Evolutionary conservation across 2,797 vertebrate species (phyloP), one percentile per base, ranked within the genome.

Genomic region (Triplophysa bombifrons): DNA sequence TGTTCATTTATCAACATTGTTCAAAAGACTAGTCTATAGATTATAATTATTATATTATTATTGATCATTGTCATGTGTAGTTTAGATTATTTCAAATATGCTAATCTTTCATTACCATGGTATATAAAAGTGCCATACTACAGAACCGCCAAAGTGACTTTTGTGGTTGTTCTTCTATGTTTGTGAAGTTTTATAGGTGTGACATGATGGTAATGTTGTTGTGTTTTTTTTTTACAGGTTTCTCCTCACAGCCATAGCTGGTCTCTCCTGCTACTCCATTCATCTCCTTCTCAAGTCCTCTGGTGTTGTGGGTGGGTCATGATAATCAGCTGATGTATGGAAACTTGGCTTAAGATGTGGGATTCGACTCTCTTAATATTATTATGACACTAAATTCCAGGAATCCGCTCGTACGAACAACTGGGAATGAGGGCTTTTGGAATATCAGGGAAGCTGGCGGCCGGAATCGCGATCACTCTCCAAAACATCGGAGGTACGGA

Each of bases 201-300:
- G 46, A 12, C n/a, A 64, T 41, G 30, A 53, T 61, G 38, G 10
- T 34, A 9, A 20, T 69, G 66, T 14, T 69, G 13, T 38, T 50
- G n/a, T 67, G 2, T 74, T 13, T 74, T 85, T 74, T 76, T 84
- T 56, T 78, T 27, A 0, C 89, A 99, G 98, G 85, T 96, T 98
- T 89, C 96, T 99, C 73, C 88, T 99, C 84, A 95, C 96, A 0
- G 94, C 93, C 0, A 95, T 99, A 0, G 97, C 98, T 64, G 88
- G 92, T 56, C 93, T 99, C 63, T 99, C 98, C 30, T 95, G 88
- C 68, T 99, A 99, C 84, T 99, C 98, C 84, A 98, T 99, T 87
- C 97, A 99, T 82, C 92, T 99, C 84, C 90, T 99, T 85, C 95
- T 99, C 78, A 98, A 98, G 91, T 93, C 95, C 69, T 97, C 98